Conservation (phyloP, 2,113 vertebrate species). For the Macaca nemestrina region DNA sequence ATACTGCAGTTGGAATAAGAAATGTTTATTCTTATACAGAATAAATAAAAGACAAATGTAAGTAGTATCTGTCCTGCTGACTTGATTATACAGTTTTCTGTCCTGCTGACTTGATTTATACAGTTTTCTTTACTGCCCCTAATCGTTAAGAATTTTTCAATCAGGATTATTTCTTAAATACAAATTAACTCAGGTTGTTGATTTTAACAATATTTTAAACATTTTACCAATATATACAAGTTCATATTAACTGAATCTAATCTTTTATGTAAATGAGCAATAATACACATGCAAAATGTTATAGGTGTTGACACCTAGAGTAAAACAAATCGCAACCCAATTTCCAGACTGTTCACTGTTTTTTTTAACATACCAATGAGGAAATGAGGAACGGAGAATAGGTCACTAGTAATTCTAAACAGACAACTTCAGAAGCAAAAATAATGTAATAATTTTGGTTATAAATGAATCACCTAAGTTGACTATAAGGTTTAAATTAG, state of each 20-base stretch:
- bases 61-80: not conserved
- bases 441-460: not conserved
- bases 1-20: not conserved
- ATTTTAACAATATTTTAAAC: not conserved
- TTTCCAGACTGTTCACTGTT: not conserved
- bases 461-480: not conserved
- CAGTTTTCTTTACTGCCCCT: not conserved
- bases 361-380: conserved; percentile 38
- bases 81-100: not conserved
- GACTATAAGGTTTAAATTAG: not conserved
- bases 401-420: conserved; percentile 15
- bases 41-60: not conserved
- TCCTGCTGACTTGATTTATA: not conserved
- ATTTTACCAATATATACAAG: conserved; percentile 23
- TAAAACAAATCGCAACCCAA: not conserved
- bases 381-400: not conserved
- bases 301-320: not conserved
- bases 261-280: not conserved
- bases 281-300: not conserved
- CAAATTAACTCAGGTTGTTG: not conserved
- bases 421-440: conserved; percentile 7
- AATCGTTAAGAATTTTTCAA: not conserved
- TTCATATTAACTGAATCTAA: conserved; percentile 12
- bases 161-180: not conserved
- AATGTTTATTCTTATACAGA: conserved; percentile 1